Percentiles rank a stretch among this genome's conserved stretches.
Evolutionary conservation across 2,797 vertebrate species (phyloP).

Genomic region (Chrysocyon brachyurus): DNA sequence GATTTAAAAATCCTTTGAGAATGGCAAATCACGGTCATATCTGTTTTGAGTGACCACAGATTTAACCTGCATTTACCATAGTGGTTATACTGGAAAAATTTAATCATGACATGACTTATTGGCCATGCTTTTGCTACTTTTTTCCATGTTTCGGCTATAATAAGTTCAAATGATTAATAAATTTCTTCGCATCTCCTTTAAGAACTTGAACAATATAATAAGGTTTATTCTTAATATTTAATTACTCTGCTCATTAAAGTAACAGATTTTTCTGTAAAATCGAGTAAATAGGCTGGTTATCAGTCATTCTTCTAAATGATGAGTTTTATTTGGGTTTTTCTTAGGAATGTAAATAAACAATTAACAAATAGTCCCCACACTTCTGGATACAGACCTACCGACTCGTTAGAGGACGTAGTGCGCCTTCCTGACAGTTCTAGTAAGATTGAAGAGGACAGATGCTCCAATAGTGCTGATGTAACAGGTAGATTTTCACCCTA

Average conservation of each 20-base stretch:
- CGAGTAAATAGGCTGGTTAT: neutral
- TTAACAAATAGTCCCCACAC: constrained; percentile 90
- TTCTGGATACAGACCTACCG: constrained; percentile 90
- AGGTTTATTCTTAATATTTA: constrained; percentile 48
- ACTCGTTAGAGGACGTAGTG: constrained; percentile 92
- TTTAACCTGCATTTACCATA: neutral
- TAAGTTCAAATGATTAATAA: constrained; percentile 43
- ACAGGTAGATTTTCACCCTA: constrained; percentile 90
- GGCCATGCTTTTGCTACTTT: neutral
- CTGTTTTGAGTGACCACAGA: constrained; percentile 23
- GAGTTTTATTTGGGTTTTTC: constrained; percentile 68
- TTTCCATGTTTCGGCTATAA: constrained; percentile 6
- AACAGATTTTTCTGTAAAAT: constrained; percentile 50
- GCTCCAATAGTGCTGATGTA: constrained; percentile 93
- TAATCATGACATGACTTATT: constrained; percentile 12
- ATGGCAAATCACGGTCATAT: neutral
- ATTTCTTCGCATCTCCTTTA: constrained; percentile 38
- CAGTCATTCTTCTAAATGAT: constrained; percentile 56
- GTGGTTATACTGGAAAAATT: constrained; percentile 14
- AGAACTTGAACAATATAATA: constrained; percentile 43
- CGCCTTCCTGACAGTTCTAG: constrained; percentile 88
- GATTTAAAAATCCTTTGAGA: neutral
- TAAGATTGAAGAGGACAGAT: constrained; percentile 93
- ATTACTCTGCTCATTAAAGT: constrained; percentile 33
- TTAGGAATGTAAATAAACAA: constrained; percentile 92